Evolutionary conservation across 2,888 invertebrate genomes (phyloP), one percentile per base, ranked within the genome.

Genomic region (Chaitophorus viminalis): DNA sequence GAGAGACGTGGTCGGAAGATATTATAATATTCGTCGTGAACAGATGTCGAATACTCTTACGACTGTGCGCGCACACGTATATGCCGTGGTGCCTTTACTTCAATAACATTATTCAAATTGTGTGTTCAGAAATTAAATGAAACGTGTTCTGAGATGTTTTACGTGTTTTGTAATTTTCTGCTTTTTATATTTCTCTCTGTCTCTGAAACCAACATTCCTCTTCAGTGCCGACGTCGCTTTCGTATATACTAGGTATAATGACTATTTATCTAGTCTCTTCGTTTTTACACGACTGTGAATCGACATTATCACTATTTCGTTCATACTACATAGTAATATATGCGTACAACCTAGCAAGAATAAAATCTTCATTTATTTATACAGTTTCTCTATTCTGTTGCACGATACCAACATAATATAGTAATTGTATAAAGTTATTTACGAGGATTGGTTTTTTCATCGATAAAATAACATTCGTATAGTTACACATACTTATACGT

Each of bases 21-120:
- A 75, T 25, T 39, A 4, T 3, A n/a, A n/a, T n/a, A 46, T 39
- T 76, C 54, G 54, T 78, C 33, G 33, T 31, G 31, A 77, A 52
- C 77, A 52, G 77, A 77, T 77, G 77, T 77, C 31, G 54, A 77
- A 77, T 52, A 77, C 75, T 54, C 77, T 77, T 54, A 29, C n/a
- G 5, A 52, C 29, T 31, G 11, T 29, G 17, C 76, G 46, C 76
- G 29, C 52, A 52, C 77, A 52, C 29, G 29, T 9, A 3, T 52
- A 2, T 9, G 17, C n/a, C 6, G 52, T 52, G 21, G n/a, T 46
- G 46, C 21, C 18, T n/a, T 75, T 39, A 46, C 75, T 75, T 46
- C 39, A 46, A 75, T n/a, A n/a, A 75, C 75, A n/a, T 76, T 29
- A 52, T 77, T 77, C 77, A 21, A 77, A 77, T 54, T 31, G 54